These are phyloP conservation scores for Aphidoletes aphidimyza DNA, from an alignment of 2,888 invertebrate genomes.

Conservation along the genomic window DNA sequence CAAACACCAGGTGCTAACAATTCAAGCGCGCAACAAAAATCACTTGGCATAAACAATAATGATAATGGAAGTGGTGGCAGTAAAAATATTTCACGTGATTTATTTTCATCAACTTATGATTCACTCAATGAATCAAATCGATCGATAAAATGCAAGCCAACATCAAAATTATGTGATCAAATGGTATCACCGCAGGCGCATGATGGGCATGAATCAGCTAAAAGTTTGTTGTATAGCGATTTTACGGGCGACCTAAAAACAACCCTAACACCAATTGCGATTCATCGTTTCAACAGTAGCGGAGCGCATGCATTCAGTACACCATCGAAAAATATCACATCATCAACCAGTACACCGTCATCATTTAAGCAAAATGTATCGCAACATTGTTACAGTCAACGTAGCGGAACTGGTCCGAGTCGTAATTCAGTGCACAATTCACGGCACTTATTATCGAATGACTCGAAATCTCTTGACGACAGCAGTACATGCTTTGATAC, in stretches of 20 bases:
- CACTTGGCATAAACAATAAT: not conserved
- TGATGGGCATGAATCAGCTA: not conserved
- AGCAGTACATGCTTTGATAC: not conserved
- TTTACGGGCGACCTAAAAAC: not conserved
- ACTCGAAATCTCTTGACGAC: conserved; percentile 11
- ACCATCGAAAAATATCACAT: not conserved
- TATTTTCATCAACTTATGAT: conserved; percentile 51
- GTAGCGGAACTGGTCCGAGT: not conserved
- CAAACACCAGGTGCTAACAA: not conserved
- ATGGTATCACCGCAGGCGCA: not conserved
- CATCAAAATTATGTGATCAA: not conserved
- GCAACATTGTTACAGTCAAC: no score
- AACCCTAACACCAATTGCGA: not conserved
- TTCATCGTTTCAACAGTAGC: not conserved
- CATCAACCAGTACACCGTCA: not conserved
- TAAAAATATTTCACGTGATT: conserved; percentile 55
- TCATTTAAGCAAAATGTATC: not conserved
- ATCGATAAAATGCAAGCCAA: conserved; percentile 10
- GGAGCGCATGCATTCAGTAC: not conserved
- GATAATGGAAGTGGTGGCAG: not conserved
- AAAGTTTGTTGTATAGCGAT: not conserved
- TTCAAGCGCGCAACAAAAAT: conserved; percentile 14
- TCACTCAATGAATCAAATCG: not conserved
- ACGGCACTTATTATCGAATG: not conserved
- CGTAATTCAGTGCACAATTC: not conserved